phyloP scores from a whole-genome alignment of 2,797 vertebrate genomes.

The Neopelma chrysocephalum region DNA sequence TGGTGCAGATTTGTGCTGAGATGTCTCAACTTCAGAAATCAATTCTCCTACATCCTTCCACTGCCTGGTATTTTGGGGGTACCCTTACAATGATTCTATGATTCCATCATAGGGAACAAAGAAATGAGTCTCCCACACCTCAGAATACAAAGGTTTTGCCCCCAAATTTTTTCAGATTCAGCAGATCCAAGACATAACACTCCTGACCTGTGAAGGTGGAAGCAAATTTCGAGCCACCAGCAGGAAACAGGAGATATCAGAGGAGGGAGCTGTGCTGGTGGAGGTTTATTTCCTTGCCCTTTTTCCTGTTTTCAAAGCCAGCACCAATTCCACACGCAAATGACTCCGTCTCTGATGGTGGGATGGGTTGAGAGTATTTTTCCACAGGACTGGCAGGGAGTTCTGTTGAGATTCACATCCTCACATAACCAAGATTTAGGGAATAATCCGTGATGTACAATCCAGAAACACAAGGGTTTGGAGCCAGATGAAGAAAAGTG shows the following conservation, averaged over 20 bases:
- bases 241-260: not conserved
- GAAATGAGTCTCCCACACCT: not conserved
- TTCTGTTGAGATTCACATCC: conserved; percentile 52
- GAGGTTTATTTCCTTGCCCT: not conserved
- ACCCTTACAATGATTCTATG: too few relatives aligned
- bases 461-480: conserved; percentile 16
- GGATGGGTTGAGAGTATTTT: conserved; percentile 30
- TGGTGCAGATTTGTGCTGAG: too few relatives aligned
- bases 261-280: not conserved
- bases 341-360: not conserved
- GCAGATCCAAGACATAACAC: not conserved
- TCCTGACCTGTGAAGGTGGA: not conserved
- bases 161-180: not conserved
- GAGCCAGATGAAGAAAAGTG: conserved; percentile 48
- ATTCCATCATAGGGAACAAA: not conserved
- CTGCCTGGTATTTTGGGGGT: too few relatives aligned
- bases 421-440: conserved; percentile 20
- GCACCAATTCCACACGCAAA: conserved; percentile 4
- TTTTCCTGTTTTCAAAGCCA: conserved; percentile 10
- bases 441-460: conserved; percentile 36
- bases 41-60: too few relatives aligned
- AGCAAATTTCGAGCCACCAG: not conserved
- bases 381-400: conserved; percentile 19
- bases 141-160: not conserved
- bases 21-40: too few relatives aligned